Evolutionary conservation across 2,797 vertebrate species (phyloP), one percentile per base, ranked within the genome.

Genomic region (Vipera latastei): DNA sequence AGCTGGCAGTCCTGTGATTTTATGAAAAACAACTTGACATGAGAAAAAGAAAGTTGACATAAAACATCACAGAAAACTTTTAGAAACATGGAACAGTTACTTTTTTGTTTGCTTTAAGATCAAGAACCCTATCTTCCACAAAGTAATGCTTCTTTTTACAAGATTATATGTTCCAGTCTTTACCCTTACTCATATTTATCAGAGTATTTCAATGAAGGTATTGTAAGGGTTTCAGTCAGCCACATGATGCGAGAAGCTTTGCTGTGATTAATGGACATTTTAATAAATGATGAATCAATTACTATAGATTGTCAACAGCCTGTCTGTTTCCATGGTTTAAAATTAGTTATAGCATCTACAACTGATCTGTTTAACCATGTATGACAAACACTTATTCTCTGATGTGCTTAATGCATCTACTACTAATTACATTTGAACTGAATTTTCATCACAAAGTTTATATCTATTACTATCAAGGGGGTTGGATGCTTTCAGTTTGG

Each of bases 231-330:
- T 48, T 63, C 73, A 93, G 90, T 92, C 8, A 28, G 73, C 65
- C 59, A n/a, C 87, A 18, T 51, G 55, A 13, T 65, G 51, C 20
- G 78, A 26, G 51, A 65, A 91, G 59, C 59, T 89, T 89, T 53
- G n/a, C 86, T 55, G 92, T 93, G 92, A 93, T 93, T 93, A 93
- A 93, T 93, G 92, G 92, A 86, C 87, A 93, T 93, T 93, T 93
- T 93, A 93, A 93, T 93, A 93, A 93, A 93, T 93, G 92, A 93
- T 93, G 92, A 93, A 93, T 93, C 92, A 93, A 93, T 93, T 93
- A 93, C 90, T 93, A 93, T 91, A 93, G 92, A 93, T 93, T 93
- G 92, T 93, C 92, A 93, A 91, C 92, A 91, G 86, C 51, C 92
- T 93, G 92, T 88, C 92, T 93, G 90, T 91, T 93, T 91, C 90